Evolutionary conservation across 1,140 invertebrate species (phyloP).

Genomic region (Drosophila azteca): DNA sequence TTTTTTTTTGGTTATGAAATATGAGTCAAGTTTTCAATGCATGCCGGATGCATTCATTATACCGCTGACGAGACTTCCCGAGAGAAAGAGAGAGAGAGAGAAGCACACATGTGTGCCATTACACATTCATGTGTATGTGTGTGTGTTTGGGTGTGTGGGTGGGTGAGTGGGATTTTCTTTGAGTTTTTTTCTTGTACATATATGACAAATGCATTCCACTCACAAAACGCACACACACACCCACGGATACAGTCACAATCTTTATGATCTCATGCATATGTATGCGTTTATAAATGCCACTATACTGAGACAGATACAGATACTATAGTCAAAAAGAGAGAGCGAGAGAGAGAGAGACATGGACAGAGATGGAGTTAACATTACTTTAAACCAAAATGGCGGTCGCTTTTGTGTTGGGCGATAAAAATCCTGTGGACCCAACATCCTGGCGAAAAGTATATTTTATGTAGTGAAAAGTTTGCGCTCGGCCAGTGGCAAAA

Average conservation of each 20-base stretch:
- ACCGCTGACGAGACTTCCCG: constrained; percentile 65
- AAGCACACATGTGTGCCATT: constrained; percentile 57
- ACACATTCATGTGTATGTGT: constrained; percentile 21
- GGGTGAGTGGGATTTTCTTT: constrained; percentile 21
- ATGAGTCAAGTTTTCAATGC: constrained; percentile 83
- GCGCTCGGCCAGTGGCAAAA: background rate
- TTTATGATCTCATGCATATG: constrained; percentile 79
- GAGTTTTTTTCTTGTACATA: constrained; percentile 55
- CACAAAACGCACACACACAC: constrained; percentile 26
- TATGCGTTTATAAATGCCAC: constrained; percentile 73
- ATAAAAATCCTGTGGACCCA: constrained; percentile 22
- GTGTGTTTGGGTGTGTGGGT: background rate
- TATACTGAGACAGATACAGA: constrained; percentile 26
- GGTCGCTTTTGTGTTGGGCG: constrained; percentile 24
- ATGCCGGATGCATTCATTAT: constrained; percentile 82
- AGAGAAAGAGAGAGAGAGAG: background rate
- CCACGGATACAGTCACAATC: constrained; percentile 33
- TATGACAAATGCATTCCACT: constrained; percentile 71
- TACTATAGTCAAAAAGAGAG: constrained; percentile 4
- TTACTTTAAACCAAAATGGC: constrained; percentile 41
- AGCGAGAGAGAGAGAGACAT: background rate
- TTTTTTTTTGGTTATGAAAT: constrained; percentile 71
- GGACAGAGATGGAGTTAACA: constrained; percentile 19
- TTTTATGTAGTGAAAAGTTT: constrained; percentile 14
- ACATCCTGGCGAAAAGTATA: constrained; percentile 20